Percentiles rank a stretch among this genome's conserved stretches.
Conservation (phyloP, 2,888 invertebrate species). For the Gymnoscelis rufifasciata region DNA sequence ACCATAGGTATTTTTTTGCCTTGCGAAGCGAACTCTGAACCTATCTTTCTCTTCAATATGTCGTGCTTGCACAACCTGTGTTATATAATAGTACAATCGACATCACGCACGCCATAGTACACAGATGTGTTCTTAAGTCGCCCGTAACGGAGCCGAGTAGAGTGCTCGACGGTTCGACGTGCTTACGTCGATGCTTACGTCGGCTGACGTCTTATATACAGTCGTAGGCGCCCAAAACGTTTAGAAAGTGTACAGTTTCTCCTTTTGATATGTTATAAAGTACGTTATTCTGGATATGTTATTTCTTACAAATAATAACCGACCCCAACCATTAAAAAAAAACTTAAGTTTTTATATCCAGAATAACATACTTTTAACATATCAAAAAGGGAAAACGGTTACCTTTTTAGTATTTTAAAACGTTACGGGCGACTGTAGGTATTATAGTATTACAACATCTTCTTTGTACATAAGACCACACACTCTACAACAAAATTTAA, state of each 20-base stretch:
- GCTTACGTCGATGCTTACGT: too few species aligned
- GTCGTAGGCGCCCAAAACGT: not conserved
- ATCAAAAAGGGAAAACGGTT: not conserved
- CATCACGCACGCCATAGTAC: not conserved
- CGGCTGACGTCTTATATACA: not conserved
- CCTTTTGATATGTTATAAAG: not conserved
- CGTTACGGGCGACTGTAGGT: not conserved
- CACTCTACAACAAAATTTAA: too few species aligned
- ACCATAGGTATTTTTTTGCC: not conserved
- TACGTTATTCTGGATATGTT: not conserved
- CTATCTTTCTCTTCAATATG: not conserved
- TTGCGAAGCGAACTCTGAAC: not conserved
- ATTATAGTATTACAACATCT: not conserved
- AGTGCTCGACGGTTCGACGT: not conserved
- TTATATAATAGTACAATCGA: not conserved
- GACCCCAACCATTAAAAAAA: not conserved
- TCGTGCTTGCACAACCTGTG: not conserved
- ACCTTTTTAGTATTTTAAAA: not conserved
- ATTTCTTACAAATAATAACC: not conserved
- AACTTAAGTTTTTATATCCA: not conserved
- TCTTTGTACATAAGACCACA: too few species aligned
- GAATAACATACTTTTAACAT: not conserved
- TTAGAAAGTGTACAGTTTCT: not conserved
- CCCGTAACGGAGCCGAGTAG: not conserved
- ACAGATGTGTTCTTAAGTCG: not conserved